Percentiles rank a stretch among this genome's conserved stretches.
Evolutionary conservation across 64 coral and sea anemone genomes (phyloP).

Genomic region (Stichodactyla helianthus): DNA sequence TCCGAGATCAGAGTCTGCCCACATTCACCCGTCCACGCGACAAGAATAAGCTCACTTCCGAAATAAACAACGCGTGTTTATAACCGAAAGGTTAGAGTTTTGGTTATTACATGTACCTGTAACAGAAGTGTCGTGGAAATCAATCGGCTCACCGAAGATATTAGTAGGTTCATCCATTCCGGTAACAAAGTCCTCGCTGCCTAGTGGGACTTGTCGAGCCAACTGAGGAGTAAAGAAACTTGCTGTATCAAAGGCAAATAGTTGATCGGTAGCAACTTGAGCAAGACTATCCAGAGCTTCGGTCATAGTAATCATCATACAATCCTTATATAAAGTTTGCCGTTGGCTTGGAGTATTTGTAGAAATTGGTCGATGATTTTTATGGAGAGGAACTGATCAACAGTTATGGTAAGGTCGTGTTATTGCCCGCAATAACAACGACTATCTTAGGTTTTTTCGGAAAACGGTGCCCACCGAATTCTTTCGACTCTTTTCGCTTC

Average conservation of each 20-base stretch:
- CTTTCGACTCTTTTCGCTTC: conserved; percentile 85
- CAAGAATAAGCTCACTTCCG: conserved; percentile 39
- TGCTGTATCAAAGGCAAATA: conserved; percentile 95
- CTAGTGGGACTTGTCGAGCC: conserved; percentile 68
- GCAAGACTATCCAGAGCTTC: conserved; percentile 94
- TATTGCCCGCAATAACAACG: conserved; percentile 96
- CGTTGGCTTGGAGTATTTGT: conserved; percentile 29
- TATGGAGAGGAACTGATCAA: conserved; percentile 89
- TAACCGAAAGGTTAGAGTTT: conserved; percentile 24
- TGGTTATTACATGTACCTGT: conserved; percentile 65
- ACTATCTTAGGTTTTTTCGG: conserved; percentile 68
- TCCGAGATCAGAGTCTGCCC: not conserved
- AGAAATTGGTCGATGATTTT: conserved; percentile 30
- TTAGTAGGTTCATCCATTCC: conserved; percentile 91
- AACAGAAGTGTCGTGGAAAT: conserved; percentile 81
- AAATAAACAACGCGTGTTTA: conserved; percentile 34
- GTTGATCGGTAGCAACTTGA: conserved; percentile 96
- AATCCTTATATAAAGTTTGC: conserved; percentile 30
- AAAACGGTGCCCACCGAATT: conserved; percentile 51
- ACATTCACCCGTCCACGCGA: conserved; percentile 28
- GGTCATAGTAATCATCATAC: conserved; percentile 93
- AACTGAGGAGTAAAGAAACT: conserved; percentile 85
- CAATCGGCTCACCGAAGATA: conserved; percentile 95
- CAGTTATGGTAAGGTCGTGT: conserved; percentile 90
- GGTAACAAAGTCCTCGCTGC: conserved; percentile 79